Evolutionary conservation across 2,888 invertebrate species (phyloP).

Genomic region (Tyria jacobaeae): DNA sequence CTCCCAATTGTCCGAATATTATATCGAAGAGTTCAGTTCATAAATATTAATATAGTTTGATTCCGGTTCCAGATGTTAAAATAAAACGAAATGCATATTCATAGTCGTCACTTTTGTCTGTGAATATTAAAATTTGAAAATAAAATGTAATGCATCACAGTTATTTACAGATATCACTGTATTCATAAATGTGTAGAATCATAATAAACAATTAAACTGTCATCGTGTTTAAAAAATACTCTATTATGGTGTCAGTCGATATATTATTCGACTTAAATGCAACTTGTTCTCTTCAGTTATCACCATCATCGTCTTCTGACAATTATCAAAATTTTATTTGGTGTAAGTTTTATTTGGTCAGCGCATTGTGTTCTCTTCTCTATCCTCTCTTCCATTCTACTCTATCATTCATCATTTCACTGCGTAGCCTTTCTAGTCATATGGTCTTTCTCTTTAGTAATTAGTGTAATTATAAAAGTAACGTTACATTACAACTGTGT

Average conservation of each 20-base stretch:
- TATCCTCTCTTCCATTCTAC: no score
- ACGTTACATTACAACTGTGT: no score
- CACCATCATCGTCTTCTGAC: no score
- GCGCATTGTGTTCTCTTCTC: no score
- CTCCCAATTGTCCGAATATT: not conserved
- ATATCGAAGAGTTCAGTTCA: not conserved
- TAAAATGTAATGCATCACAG: slow-evolving; percentile 31
- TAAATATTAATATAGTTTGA: slow-evolving; percentile 4
- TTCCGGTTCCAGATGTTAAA: slow-evolving; percentile 2
- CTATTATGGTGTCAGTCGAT: slow-evolving; percentile 29
- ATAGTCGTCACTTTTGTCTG: slow-evolving; percentile 22
- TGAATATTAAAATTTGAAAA: slow-evolving; percentile 32
- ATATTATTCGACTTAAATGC: not conserved
- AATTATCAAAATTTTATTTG: no score
- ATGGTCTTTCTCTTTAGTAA: no score
- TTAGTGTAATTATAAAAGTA: no score
- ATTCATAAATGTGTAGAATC: slow-evolving; percentile 28
- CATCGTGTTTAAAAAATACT: slow-evolving; percentile 26
- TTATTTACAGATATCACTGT: slow-evolving; percentile 40
- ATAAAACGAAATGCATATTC: slow-evolving; percentile 35
- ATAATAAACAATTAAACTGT: slow-evolving; percentile 35
- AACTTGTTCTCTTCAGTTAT: not conserved
- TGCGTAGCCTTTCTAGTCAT: no score
- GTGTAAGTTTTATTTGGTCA: no score
- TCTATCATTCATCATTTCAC: no score